phyloP scores from a whole-genome alignment of 2,113 vertebrate species.

The Myotis brandtii region DNA sequence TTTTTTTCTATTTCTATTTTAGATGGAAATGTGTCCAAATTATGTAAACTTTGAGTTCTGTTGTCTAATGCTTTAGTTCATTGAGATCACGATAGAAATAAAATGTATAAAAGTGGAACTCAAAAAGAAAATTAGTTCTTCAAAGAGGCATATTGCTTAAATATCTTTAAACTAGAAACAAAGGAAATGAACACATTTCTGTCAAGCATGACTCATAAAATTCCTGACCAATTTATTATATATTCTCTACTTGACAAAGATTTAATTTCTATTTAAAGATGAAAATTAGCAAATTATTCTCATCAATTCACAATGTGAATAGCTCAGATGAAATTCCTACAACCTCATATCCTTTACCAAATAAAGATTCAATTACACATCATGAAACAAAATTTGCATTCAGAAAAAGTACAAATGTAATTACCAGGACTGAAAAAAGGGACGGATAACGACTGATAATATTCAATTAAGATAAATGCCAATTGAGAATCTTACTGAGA shows the following conservation, averaged over 20 bases:
- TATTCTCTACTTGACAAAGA: constrained; percentile 14
- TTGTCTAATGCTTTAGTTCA: not conserved
- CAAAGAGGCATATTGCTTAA: not conserved
- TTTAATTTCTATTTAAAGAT: not conserved
- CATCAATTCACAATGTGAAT: not conserved
- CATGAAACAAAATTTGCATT: not conserved
- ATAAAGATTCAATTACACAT: not conserved
- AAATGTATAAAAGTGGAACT: not conserved
- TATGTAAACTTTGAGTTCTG: not conserved
- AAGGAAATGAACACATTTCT: constrained; percentile 26
- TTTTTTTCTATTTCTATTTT: not conserved
- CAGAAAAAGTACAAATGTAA: constrained; percentile 9
- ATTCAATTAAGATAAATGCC: constrained; percentile 10
- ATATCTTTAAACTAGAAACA: not conserved
- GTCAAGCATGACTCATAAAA: not conserved
- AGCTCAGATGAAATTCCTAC: constrained; percentile 9
- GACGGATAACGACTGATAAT: not conserved
- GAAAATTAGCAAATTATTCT: constrained; percentile 2
- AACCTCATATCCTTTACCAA: not conserved
- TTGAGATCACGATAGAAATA: not conserved
- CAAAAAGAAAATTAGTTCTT: not conserved
- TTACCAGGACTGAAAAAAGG: not conserved
- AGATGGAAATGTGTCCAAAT: not conserved
- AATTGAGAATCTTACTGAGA: not conserved
- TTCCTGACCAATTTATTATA: not conserved